Conservation (phyloP, 1,140 invertebrate species). For the Thalassaphorura encarpata region DNA sequence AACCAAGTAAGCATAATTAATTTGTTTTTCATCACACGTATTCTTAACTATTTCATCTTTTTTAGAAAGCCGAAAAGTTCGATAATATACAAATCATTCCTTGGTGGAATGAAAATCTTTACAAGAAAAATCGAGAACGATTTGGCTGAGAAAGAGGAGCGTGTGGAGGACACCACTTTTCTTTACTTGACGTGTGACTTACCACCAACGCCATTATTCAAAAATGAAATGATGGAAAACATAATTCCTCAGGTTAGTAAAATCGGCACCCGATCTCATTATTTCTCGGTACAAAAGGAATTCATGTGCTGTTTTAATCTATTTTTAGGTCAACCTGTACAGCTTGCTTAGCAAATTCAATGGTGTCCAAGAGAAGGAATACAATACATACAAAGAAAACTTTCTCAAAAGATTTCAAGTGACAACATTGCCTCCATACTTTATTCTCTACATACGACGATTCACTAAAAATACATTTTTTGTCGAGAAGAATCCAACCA, state of each 20-base stretch:
- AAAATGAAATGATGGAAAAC: constrained; percentile 94
- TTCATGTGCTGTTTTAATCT: constrained; percentile 22
- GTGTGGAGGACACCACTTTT: constrained; percentile 79
- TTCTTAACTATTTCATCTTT: constrained; percentile 34
- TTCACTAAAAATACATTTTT: constrained; percentile 99
- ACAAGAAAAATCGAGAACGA: constrained; percentile 88
- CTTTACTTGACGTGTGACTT: constrained; percentile 93
- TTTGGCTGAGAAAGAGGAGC: constrained; percentile 81
- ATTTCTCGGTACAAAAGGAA: background rate
- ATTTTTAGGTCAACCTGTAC: constrained; percentile 77
- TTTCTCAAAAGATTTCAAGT: constrained; percentile 96
- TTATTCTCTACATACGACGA: constrained; percentile 89
- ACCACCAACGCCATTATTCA: constrained; percentile 90
- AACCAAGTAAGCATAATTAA: constrained; percentile 44
- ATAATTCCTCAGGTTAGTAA: constrained; percentile 85
- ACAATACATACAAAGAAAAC: constrained; percentile 99
- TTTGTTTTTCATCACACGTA: constrained; percentile 2
- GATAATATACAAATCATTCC: constrained; percentile 90
- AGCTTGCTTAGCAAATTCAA: constrained; percentile 93
- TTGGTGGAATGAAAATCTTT: constrained; percentile 91
- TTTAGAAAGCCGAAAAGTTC: constrained; percentile 60
- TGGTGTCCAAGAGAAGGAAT: constrained; percentile 89
- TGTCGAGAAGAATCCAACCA: constrained; percentile 98
- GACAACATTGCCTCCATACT: constrained; percentile 85
- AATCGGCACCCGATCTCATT: too few species aligned